Percentiles rank a stretch among this genome's conserved stretches.
Conservation (phyloP, 1,140 invertebrate genomes). For the Drosophila jambulina region DNA sequence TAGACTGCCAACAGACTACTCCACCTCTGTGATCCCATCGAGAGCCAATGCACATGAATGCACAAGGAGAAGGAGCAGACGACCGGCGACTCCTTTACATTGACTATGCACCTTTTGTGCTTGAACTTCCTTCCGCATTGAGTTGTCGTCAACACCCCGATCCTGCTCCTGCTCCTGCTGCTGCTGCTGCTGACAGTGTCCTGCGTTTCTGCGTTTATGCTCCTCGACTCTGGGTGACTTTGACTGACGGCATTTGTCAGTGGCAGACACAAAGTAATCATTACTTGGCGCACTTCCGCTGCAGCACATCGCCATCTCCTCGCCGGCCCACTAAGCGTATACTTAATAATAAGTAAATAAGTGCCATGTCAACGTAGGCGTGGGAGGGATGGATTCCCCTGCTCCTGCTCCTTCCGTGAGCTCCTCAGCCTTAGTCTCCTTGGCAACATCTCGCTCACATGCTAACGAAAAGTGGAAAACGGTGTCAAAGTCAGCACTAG, state of each 20-base stretch:
- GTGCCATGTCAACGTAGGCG: slow-evolving; percentile 66
- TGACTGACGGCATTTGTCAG: slow-evolving; percentile 83
- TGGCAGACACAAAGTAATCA: slow-evolving; percentile 81
- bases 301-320: slow-evolving; percentile 9
- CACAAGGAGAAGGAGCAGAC: slow-evolving; percentile 28
- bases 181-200: slow-evolving; percentile 10
- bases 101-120: slow-evolving; percentile 63
- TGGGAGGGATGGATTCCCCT: slow-evolving; percentile 5
- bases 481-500: slow-evolving; percentile 74
- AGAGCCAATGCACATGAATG: slow-evolving; percentile 62
- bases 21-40: slow-evolving; percentile 33
- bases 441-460: slow-evolving; percentile 39
- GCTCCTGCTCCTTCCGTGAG: not conserved
- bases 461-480: slow-evolving; percentile 80
- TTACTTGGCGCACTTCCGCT: slow-evolving; percentile 63
- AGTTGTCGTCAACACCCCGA: slow-evolving; percentile 36
- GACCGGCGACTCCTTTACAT: slow-evolving; percentile 36
- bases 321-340: slow-evolving; percentile 68
- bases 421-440: not conserved
- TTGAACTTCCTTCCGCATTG: slow-evolving; percentile 62
- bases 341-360: slow-evolving; percentile 84
- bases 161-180: not conserved
- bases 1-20: slow-evolving; percentile 31
- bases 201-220: slow-evolving; percentile 11
- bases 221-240: slow-evolving; percentile 69